Evolutionary conservation across 2,113 vertebrate species (phyloP), one percentile per base, ranked within the genome.

Genomic region (Semicossyphus pulcher): DNA sequence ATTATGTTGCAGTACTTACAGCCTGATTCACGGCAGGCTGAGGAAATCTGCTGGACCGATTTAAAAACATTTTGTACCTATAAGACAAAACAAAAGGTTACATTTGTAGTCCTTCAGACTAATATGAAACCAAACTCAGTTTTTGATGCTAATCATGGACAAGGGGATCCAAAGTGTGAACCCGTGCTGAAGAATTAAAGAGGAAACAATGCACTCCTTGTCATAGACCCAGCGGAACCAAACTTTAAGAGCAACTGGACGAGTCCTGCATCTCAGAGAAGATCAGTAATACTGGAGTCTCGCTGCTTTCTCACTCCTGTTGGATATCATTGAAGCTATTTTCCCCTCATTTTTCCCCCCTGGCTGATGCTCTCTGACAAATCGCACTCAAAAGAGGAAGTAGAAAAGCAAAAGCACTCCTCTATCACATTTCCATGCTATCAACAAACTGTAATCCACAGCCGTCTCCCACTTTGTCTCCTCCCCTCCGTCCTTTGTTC

Each of bases 341-440:
- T 63, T 52, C 48, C 12, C 34, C 16, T 58, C 28, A 56, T 61
- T 62, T 77, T 37, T 61, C 61, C 44, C 15, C 63, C 39, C 26
- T 26, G 32, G 60, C 26, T 78, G 26, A 58, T 57, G 11, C 25
- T 58, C 49, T 66, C 36, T 32, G 36, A 58, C 39, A 78, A 77
- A 54, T 51, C 3, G 14, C 41, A 28, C 51, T 67, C 23, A 67
- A 75, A 76, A 54, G 34, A 44, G 68, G 54, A 86, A 77, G 53
- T 62, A 54, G 59, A 28, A 42, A 72, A 31, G 20, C 57, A 62
- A 18, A 15, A 42, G 49, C 4, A 14, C 52, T 21, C 57, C 63
- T 71, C 53, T 49, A n/a, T 45, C 15, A 65, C 66, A 74, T 84
- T 76, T 76, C 48, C 63, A 62, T 44, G 70, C 70, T 61, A 67